A percentile compares a stretch with the other conserved stretches of the same genome.
Conservation (phyloP, 2,888 invertebrate species). For the Melieria picta region DNA sequence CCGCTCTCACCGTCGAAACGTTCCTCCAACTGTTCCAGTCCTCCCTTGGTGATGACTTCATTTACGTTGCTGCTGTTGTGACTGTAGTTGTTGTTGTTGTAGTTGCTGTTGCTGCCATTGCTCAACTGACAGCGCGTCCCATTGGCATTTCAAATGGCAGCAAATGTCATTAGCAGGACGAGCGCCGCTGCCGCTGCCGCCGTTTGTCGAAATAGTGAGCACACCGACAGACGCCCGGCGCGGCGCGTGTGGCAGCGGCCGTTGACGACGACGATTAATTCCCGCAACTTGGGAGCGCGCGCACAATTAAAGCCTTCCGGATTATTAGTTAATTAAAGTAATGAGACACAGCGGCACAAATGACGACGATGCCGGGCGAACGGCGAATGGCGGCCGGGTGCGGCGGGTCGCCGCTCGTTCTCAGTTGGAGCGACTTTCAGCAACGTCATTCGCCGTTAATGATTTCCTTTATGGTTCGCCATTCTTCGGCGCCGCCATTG, state of each 20-base stretch:
- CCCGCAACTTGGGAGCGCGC: constrained; percentile 30
- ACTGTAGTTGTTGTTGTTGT: background rate
- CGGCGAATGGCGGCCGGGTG: background rate
- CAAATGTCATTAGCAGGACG: constrained; percentile 26
- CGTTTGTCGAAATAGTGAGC: background rate
- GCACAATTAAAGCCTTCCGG: constrained; percentile 43
- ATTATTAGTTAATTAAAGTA: constrained; percentile 52
- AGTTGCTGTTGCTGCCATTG: constrained; percentile 9
- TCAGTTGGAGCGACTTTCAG: constrained; percentile 28
- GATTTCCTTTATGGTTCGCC: constrained; percentile 34
- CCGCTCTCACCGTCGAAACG: constrained; percentile 8
- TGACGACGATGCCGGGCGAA: constrained; percentile 2
- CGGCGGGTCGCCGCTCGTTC: background rate
- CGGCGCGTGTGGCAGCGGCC: background rate
- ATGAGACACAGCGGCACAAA: constrained; percentile 37
- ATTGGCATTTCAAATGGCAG: background rate
- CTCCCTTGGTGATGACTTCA: constrained; percentile 20
- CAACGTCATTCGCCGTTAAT: constrained; percentile 39
- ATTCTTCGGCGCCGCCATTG: constrained; percentile 19
- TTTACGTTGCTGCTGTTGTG: background rate
- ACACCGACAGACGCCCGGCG: background rate
- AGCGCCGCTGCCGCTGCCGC: background rate
- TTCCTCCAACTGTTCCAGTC: background rate
- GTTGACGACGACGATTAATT: constrained; percentile 32
- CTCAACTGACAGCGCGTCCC: background rate